Evolutionary conservation across 2,888 invertebrate species (phyloP).

Genomic region (Drosophila trichaetosa): DNA sequence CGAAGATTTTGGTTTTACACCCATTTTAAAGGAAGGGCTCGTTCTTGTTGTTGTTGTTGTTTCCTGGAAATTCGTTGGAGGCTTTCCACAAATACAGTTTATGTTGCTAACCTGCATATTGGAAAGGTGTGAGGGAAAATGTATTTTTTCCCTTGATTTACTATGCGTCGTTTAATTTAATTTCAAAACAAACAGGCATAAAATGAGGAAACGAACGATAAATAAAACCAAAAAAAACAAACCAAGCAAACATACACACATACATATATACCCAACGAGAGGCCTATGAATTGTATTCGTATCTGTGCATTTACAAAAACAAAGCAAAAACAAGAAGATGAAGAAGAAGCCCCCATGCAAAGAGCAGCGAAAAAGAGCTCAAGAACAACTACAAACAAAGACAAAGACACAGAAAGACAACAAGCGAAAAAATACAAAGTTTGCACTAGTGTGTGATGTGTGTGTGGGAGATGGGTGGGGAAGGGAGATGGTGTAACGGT

Average conservation of each 20-base stretch:
- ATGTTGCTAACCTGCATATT: neutral
- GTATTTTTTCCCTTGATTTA: conserved; percentile 50
- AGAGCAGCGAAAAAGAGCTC: conserved; percentile 28
- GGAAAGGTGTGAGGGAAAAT: neutral
- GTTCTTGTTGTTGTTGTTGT: conserved; percentile 2
- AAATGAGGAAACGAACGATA: conserved; percentile 75
- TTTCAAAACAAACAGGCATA: conserved; percentile 78
- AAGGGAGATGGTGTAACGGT: neutral
- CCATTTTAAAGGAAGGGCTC: conserved; percentile 41
- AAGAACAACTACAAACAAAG: conserved; percentile 33
- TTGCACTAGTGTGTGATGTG: conserved; percentile 32
- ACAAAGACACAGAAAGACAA: conserved; percentile 41
- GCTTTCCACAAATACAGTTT: conserved; percentile 11
- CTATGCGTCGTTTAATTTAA: conserved; percentile 75
- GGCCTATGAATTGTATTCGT: conserved; percentile 41
- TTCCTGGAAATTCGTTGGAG: conserved; percentile 10
- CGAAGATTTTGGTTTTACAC: conserved; percentile 6
- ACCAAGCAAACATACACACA: conserved; percentile 25
- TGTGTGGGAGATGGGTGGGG: neutral
- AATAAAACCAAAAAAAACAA: conserved; percentile 66
- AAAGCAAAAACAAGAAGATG: conserved; percentile 36
- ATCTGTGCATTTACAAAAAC: conserved; percentile 53
- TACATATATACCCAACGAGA: conserved; percentile 21
- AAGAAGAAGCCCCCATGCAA: conserved; percentile 54
- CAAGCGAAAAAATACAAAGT: conserved; percentile 28